Percentiles rank a stretch among this genome's conserved stretches.
These are phyloP conservation scores for Stercorarius parasiticus DNA, from an alignment of 2,113 vertebrate genomes.

Conservation along the genomic window DNA sequence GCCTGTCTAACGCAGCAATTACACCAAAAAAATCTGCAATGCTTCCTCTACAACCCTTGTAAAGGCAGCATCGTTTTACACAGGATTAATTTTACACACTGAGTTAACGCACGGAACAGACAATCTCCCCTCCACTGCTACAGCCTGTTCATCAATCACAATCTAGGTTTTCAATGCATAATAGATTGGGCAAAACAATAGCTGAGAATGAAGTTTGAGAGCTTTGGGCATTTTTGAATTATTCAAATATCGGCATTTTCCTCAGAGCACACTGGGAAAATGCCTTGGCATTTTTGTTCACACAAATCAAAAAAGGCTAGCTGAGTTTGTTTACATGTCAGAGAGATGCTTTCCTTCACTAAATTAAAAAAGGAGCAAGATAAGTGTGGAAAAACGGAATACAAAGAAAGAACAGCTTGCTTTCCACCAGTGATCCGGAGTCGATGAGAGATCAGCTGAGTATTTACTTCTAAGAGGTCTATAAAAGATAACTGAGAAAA, in stretches of 20 bases:
- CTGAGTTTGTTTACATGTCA: not conserved
- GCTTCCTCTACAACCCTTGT: not conserved
- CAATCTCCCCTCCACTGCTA: conserved; percentile 3
- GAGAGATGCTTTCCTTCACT: not conserved
- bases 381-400: not conserved
- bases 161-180: conserved; percentile 43
- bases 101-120: not conserved
- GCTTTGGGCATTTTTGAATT: conserved; percentile 9
- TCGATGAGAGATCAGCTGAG: not conserved
- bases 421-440: not conserved
- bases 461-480: not conserved
- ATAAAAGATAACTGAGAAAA: not conserved
- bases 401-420: not conserved
- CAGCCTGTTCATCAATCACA: conserved; percentile 23
- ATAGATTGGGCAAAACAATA: conserved; percentile 42
- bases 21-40: not conserved
- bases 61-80: conserved; percentile 23
- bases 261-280: conserved; percentile 18
- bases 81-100: conserved; percentile 19
- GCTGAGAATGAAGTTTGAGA: conserved; percentile 38
- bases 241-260: conserved; percentile 1
- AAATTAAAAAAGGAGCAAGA: not conserved
- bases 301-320: not conserved
- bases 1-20: not conserved
- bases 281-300: not conserved